Conservation (phyloP, 2,797 vertebrate genomes). For the Neostethus bicornis region DNA sequence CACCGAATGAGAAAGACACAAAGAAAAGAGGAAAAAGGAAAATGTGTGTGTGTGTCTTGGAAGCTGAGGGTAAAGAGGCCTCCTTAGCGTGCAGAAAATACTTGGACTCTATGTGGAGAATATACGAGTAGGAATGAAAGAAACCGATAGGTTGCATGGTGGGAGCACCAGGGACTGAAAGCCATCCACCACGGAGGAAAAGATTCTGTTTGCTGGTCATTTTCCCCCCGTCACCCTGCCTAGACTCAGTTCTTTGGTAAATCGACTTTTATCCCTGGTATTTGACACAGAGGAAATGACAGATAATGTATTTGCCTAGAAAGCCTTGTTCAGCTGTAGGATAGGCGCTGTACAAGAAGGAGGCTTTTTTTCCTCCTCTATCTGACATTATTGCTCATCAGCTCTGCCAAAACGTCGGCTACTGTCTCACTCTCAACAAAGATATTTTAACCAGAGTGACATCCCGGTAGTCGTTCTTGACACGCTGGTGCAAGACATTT, state of each 20-base stretch:
- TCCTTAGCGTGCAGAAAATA: conserved; percentile 52
- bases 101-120: conserved; percentile 48
- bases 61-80: conserved; percentile 53
- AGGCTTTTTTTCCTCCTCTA: conserved; percentile 14
- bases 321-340: conserved; percentile 47
- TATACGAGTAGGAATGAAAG: conserved; percentile 64
- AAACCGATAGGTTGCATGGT: conserved; percentile 61
- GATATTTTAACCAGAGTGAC: conserved; percentile 50
- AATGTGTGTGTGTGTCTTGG: conserved; percentile 27
- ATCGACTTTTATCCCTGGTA: conserved; percentile 69
- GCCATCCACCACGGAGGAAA: conserved; percentile 54
- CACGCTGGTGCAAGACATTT: conserved; percentile 49
- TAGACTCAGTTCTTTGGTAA: conserved; percentile 54
- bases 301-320: conserved; percentile 62
- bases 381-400: conserved; percentile 37
- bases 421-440: conserved; percentile 51
- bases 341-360: conserved; percentile 21
- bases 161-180: conserved; percentile 58
- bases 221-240: conserved; percentile 44
- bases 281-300: conserved; percentile 65
- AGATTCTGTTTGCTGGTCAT: conserved; percentile 57
- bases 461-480: conserved; percentile 51
- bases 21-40: conserved; percentile 5
- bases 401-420: conserved; percentile 36
- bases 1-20: conserved; percentile 33